Conservation (phyloP, 2,797 vertebrate genomes). For the Zenarchopterus dispar region DNA sequence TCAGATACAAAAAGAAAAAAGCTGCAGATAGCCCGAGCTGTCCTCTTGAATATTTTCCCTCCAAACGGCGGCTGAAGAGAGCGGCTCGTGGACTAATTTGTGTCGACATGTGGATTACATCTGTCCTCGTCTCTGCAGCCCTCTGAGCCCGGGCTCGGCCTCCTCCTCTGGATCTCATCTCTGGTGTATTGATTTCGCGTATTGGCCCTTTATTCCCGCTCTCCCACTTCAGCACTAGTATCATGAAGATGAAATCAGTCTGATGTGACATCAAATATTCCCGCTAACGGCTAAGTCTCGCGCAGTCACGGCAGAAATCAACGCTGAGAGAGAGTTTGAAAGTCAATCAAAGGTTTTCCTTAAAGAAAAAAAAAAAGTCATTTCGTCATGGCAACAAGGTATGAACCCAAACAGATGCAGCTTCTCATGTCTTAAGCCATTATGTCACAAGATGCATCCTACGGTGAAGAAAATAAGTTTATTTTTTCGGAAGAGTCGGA, state of each 20-base stretch:
- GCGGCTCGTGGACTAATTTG: slow-evolving; percentile 23
- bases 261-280: slow-evolving; percentile 2
- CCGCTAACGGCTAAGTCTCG: slow-evolving; percentile 5
- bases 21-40: slow-evolving; percentile 12
- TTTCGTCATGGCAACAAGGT: neutral
- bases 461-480: too few relatives aligned
- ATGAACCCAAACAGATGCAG: neutral
- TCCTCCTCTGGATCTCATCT: slow-evolving; percentile 11
- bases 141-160: neutral
- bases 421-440: neutral
- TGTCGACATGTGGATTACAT: slow-evolving; percentile 15
- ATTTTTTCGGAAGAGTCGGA: too few relatives aligned
- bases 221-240: slow-evolving; percentile 13
- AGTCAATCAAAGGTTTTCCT: slow-evolving; percentile 19
- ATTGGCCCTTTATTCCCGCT: slow-evolving; percentile 27
- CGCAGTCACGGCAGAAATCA: slow-evolving; percentile 21
- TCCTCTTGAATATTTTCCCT: slow-evolving; percentile 21
- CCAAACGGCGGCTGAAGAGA: slow-evolving; percentile 20
- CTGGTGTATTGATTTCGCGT: slow-evolving; percentile 48
- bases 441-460: neutral
- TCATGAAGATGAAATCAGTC: slow-evolving; percentile 51
- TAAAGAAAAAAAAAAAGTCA: too few relatives aligned
- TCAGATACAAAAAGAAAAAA: slow-evolving; percentile 30
- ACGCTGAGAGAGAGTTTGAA: slow-evolving; percentile 6
- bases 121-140: neutral